Evolutionary conservation across 2,888 invertebrate species (phyloP), one percentile per base, ranked within the genome.

Genomic region (Sphaerophoria rueppellii): DNA sequence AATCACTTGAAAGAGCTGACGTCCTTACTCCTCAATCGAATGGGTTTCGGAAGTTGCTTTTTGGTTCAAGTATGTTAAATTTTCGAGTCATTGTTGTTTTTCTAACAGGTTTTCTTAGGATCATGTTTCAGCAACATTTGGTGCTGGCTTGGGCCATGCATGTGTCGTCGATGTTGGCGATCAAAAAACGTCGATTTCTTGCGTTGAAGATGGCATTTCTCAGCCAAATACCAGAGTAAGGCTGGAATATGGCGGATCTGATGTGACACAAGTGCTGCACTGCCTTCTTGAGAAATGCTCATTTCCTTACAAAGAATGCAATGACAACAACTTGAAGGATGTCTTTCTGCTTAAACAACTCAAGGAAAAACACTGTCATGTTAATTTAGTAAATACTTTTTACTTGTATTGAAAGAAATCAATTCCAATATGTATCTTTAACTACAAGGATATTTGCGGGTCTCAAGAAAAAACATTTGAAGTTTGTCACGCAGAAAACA

Each of bases 81-180:
- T 0, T 35, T 12, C 35, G 7, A 34, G 6, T 55, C n/a, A 6
- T 55, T 32, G 24, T n/a, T 34, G 6, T n/a, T 7, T 55, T 35
- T 35, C 4, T 4, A 32, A 37, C 6, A 46, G 12, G 0, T 40
- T 11, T 37, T 91, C 0, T 86, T 89, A 91, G 94, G 97, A 97
- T 91, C 96, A 96, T 89, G 96, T 97, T 2, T 96, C 96, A 58
- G 96, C 96, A 6, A 96, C 96, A 11, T 97, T 96, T 92, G 97
- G 97, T 4, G 95, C 96, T 16, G 97, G 97, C 11, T 91, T 96
- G 14, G 95, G 95, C 61, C 96, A 95, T 89, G 98, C 98, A 0
- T 98, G 98, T 92, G 98, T 98, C 0, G 96, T 99, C 0, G 98
- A 98, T 90, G 95, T 98, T 69, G 98, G 98, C 0, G 98, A 98